phyloP scores from a whole-genome alignment of 2,113 vertebrate species.

The Bos taurus region ARS-UCD2.0 NC_037337.1:62911501-62912000 shows the following conservation, averaged over 20 bases:
- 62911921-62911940: neutral
- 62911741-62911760: slow-evolving; percentile 31
- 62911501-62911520: neutral
- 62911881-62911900: neutral
- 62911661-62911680: neutral
- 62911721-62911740: slow-evolving; percentile 43
- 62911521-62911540: neutral
- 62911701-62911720: neutral
- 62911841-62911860: neutral
- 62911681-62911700: slow-evolving; percentile 20
- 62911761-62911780: neutral
- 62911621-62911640: neutral
- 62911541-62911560: neutral
- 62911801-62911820: neutral
- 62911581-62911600: slow-evolving; percentile 24
- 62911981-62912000: slow-evolving; percentile 18
- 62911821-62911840: neutral
- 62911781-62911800: neutral
- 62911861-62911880: neutral
- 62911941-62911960: neutral
- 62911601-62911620: neutral
- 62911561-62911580: neutral
- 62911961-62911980: slow-evolving; percentile 24
- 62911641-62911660: neutral
- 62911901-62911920: neutral